Percentiles rank a stretch among this genome's conserved stretches.
Evolutionary conservation across 1,140 invertebrate genomes (phyloP).

Genomic region (Goniozus legneri): DNA sequence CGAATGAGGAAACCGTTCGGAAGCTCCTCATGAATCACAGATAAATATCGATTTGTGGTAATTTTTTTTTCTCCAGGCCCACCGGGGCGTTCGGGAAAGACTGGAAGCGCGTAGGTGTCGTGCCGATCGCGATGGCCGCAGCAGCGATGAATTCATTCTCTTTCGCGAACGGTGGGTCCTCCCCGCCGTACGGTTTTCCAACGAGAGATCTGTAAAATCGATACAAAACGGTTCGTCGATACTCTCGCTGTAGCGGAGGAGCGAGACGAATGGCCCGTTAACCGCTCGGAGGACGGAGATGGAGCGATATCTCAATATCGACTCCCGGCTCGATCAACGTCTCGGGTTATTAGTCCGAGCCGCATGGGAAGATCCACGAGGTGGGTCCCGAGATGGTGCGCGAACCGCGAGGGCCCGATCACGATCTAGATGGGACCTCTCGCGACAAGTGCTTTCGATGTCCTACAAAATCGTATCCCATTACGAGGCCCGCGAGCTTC

Average conservation of each 20-base stretch:
- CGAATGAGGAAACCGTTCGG: constrained; percentile 21
- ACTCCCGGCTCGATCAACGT: constrained; percentile 20
- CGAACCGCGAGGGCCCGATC: no score
- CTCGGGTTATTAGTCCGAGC: constrained; percentile 30
- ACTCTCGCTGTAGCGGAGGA: background rate
- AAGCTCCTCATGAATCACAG: constrained; percentile 32
- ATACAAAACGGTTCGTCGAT: background rate
- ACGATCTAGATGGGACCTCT: no score
- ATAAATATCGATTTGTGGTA: constrained; percentile 19
- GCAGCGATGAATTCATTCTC: no score
- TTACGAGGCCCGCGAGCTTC: no score
- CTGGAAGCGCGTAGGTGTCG: no score
- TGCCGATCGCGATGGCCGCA: no score
- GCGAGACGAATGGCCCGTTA: no score
- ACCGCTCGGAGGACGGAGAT: no score
- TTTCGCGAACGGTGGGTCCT: no score
- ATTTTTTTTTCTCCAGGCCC: constrained; percentile 7
- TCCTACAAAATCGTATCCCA: no score
- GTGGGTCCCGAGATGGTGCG: background rate
- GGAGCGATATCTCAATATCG: constrained; percentile 42
- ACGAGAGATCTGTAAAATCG: background rate
- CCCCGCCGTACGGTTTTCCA: background rate
- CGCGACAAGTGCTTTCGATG: no score
- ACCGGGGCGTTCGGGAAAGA: no score
- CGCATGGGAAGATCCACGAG: background rate